Evolutionary conservation across 2,113 vertebrate genomes (phyloP).

Genomic region (Sceloporus tristichus): DNA sequence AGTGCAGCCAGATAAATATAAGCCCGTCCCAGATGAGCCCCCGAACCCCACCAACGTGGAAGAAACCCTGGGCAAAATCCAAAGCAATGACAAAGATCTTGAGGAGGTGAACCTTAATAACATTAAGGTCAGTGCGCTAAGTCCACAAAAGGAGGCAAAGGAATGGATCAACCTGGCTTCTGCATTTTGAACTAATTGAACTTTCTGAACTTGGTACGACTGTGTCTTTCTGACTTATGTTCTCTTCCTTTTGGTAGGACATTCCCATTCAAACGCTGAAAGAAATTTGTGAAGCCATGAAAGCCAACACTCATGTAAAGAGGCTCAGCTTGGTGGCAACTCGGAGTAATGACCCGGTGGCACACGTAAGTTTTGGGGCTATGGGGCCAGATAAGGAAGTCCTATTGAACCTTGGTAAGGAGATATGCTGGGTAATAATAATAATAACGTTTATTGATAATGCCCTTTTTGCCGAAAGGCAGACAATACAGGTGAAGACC

Average conservation of each 20-base stretch:
- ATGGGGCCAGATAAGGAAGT: no score
- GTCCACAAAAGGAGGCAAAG: no score
- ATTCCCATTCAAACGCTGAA: conserved; percentile 89
- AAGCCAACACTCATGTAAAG: conserved; percentile 88
- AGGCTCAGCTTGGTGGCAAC: conserved; percentile 92
- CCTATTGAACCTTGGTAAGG: no score
- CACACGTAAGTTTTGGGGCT: conserved; percentile 80
- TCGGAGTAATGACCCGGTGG: conserved; percentile 93
- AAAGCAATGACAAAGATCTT: conserved; percentile 85
- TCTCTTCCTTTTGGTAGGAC: conserved; percentile 78
- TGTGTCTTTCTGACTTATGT: neutral
- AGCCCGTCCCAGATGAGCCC: conserved; percentile 91
- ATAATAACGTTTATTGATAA: no score
- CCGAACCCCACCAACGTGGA: conserved; percentile 94
- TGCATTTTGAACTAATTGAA: no score
- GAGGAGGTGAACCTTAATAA: conserved; percentile 96
- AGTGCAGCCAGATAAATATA: conserved; percentile 93
- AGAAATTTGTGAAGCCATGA: conserved; percentile 91
- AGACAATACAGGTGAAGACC: no score
- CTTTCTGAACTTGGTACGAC: neutral
- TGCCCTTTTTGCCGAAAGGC: no score
- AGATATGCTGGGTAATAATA: no score
- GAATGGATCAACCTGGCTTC: neutral
- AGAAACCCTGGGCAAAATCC: conserved; percentile 87
- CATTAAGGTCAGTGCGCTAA: conserved; percentile 83